Percentiles rank a stretch among this genome's conserved stretches.
Evolutionary conservation across 2,797 vertebrate species (phyloP).

Genomic region (Salmo trutta): DNA sequence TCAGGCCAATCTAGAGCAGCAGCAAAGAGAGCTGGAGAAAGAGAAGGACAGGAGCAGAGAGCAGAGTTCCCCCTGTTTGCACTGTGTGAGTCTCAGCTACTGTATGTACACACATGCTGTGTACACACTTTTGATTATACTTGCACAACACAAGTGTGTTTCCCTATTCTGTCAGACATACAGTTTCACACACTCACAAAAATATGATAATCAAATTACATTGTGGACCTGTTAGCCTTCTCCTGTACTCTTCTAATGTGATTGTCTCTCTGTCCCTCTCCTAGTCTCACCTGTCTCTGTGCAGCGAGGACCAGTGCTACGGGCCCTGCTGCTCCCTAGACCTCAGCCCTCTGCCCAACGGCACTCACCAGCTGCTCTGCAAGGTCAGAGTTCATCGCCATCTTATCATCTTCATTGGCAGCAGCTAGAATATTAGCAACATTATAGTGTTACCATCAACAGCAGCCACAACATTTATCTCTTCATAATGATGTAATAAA

Average conservation of each 20-base stretch:
- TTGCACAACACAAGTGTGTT: background rate
- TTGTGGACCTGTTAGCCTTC: background rate
- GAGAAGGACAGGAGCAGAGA: slow-evolving; percentile 61
- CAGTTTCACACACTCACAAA: background rate
- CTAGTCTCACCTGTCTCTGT: slow-evolving; percentile 77
- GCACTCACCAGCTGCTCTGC: slow-evolving; percentile 31
- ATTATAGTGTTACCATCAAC: background rate
- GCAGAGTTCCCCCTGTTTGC: slow-evolving; percentile 62
- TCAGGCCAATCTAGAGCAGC: slow-evolving; percentile 83
- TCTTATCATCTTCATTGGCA: background rate
- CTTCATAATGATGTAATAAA: background rate
- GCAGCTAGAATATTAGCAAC: background rate
- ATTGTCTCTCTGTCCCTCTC: background rate
- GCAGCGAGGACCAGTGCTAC: slow-evolving; percentile 79
- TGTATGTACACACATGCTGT: background rate
- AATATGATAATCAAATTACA: background rate
- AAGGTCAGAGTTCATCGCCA: slow-evolving; percentile 60
- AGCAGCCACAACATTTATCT: background rate
- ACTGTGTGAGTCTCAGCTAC: slow-evolving; percentile 66
- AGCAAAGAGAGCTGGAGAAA: slow-evolving; percentile 79
- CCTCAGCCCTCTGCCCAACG: slow-evolving; percentile 52
- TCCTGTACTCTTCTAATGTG: background rate
- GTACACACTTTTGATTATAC: background rate
- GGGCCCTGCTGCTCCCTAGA: slow-evolving; percentile 76
- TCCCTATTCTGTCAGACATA: background rate